phyloP scores from a whole-genome alignment of 1,140 invertebrate species.

The Lucilia sericata region DNA sequence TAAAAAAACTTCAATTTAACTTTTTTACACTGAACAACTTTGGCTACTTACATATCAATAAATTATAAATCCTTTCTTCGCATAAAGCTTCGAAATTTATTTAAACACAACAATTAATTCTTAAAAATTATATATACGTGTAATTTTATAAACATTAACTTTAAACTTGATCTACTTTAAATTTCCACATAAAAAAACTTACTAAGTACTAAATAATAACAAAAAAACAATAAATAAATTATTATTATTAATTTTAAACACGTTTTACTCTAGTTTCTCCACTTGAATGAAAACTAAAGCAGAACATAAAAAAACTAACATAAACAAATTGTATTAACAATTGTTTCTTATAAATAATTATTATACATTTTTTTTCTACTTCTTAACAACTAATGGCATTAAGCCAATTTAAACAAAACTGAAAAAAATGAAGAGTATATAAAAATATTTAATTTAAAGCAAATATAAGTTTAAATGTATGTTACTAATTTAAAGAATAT shows the following conservation, averaged over 20 bases:
- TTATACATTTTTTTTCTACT: not conserved
- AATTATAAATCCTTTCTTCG: too few species aligned
- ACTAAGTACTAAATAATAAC: too few species aligned
- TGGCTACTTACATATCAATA: too few species aligned
- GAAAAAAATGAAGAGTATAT: not conserved
- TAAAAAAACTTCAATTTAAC: too few species aligned
- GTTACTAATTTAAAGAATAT: not conserved
- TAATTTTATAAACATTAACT: too few species aligned
- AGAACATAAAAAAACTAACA: too few species aligned
- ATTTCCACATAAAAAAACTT: not conserved
- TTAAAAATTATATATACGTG: too few species aligned
- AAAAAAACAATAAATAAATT: not conserved
- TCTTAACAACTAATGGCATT: not conserved
- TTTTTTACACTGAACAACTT: too few species aligned
- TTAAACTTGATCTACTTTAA: constrained; percentile 26
- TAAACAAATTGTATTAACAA: not conserved
- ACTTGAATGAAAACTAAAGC: constrained; percentile 17
- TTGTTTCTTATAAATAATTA: not conserved
- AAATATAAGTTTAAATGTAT: too few species aligned
- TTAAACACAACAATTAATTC: too few species aligned
- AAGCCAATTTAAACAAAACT: constrained; percentile 1
- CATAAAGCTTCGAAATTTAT: too few species aligned
- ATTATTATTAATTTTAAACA: constrained; percentile 1
- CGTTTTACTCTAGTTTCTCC: constrained; percentile 26
- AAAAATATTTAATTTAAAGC: not conserved